Base-by-base conservation (phyloP, 2,888 invertebrate species). In the Opisthograptis luteolata region DNA sequence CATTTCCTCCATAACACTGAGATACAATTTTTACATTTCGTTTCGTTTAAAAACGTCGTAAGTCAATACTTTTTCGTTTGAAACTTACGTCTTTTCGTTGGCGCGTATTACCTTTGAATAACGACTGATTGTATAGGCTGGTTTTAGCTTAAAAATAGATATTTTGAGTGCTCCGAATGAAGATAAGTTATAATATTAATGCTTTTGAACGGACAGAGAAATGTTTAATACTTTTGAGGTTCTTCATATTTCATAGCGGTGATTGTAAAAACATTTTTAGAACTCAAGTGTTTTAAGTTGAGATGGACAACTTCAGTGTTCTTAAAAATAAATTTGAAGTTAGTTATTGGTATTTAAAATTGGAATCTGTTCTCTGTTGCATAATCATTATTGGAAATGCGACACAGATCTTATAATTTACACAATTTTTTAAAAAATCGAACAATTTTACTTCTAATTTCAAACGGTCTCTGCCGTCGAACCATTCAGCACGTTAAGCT, bases 101-200 rank as follows among this genome's bases (percentile, higher is more conserved):
- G 7, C 22, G 32, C 7, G 19, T 36, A 58, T 61, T 43, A 13
- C 25, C 24, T 19, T 13, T 41, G 49, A 48, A 49, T 60, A 55
- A 52, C 52, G 51, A 46, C 62, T 66, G 69, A 64, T 56, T 62
- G 7, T 35, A 49, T 39, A 66, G 66, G 70, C 52, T 46, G 47
- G 75, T 78, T 86, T 86, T 83, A 66, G 78, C 80, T 84, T 85
- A 86, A 87, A 87, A 87, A 87, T 88, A 88, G 87, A 87, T 66
- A 66, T 86, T 88, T 87, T 85, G 87, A 87, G 87, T 87, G 87
- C 80, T 79, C 66, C 64, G 64, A 58, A 63, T 62, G 50, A 70
- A 81, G 86, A 87, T 87, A 87, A 87, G 84, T 84, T 82, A 82
- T 82, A n/a, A n/a, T n/a, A 84, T 83, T 81, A 79, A 86, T 82